These are phyloP conservation scores for Oscheius onirici DNA, from an alignment of 2,888 invertebrate species.

Conservation along the genomic window DNA sequence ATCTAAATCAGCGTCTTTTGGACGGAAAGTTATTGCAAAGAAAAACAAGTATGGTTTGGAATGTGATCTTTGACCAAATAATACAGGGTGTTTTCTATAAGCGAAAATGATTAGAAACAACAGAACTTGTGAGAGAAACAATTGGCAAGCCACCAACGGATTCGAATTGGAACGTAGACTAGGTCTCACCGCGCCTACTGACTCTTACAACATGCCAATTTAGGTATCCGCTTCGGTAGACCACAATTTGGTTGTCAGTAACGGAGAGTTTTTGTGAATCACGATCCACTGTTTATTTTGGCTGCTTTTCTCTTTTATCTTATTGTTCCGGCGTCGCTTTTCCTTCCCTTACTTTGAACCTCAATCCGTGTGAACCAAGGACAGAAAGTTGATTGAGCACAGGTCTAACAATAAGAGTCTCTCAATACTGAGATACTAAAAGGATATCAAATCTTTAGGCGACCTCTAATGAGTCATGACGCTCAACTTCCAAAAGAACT, in stretches of 20 bases:
- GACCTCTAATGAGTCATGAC: constrained; percentile 46
- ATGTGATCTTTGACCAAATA: not conserved
- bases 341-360: not conserved
- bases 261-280: not conserved
- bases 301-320: not conserved
- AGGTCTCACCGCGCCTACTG: not conserved
- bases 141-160: not conserved
- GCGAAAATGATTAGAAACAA: not conserved
- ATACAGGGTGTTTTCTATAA: not conserved
- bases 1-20: not conserved
- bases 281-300: constrained; percentile 4
- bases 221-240: not conserved
- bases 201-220: not conserved
- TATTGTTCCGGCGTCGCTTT: not conserved
- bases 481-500: constrained; percentile 59
- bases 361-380: not conserved
- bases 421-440: no score
- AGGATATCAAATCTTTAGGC: no score
- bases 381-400: no score
- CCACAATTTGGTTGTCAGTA: not conserved
- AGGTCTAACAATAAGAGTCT: no score
- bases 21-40: not conserved
- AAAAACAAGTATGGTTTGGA: not conserved
- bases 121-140: not conserved
- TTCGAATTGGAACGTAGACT: not conserved